Percentiles rank a stretch among this genome's conserved stretches.
Conservation (phyloP, 2,113 vertebrate species). For the Neolamprologus toae region DNA sequence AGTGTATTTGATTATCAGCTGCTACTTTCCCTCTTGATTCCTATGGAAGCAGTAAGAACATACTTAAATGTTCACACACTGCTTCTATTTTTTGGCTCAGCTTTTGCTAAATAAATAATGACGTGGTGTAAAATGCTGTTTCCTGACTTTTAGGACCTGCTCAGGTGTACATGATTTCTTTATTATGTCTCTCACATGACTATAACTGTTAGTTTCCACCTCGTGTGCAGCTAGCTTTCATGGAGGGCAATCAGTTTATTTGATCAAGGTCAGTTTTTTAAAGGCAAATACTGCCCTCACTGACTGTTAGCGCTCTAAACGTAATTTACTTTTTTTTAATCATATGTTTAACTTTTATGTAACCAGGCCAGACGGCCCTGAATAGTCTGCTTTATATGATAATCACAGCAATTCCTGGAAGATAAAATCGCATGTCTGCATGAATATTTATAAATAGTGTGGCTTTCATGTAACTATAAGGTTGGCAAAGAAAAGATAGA, state of each 20-base stretch:
- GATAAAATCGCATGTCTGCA: neutral
- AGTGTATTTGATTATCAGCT: neutral
- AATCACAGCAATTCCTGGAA: neutral
- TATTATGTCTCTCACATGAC: neutral
- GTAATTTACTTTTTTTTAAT: accelerated
- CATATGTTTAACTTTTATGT: neutral
- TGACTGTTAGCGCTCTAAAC: neutral
- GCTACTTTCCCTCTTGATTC: neutral
- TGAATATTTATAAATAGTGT: neutral
- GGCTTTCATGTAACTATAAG: neutral
- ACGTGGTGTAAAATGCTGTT: neutral
- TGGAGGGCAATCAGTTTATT: neutral
- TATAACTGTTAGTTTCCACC: accelerated
- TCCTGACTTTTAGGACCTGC: neutral
- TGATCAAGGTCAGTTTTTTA: accelerated
- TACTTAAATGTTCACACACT: neutral
- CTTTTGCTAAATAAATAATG: neutral
- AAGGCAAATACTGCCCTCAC: neutral
- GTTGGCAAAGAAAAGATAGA: neutral
- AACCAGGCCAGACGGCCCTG: neutral
- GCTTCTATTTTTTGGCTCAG: accelerated
- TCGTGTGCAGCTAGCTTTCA: neutral
- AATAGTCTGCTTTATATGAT: neutral
- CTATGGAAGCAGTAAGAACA: accelerated
- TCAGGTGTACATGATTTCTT: neutral